These are phyloP conservation scores for Zaprionus nigranus DNA, from an alignment of 1,140 invertebrate species.

Conservation along the genomic window DNA sequence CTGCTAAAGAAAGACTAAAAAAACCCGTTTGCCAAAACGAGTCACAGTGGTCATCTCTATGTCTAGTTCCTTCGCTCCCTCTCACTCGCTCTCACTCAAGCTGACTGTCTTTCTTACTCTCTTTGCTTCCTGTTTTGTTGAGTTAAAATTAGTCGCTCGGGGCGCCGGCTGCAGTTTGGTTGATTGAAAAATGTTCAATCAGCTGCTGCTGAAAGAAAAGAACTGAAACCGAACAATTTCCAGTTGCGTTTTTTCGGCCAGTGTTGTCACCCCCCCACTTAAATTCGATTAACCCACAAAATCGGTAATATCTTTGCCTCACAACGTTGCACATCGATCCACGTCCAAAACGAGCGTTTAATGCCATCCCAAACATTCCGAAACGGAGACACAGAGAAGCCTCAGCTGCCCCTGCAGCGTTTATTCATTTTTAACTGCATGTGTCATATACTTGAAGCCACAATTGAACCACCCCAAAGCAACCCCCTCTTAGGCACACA, in stretches of 20 bases:
- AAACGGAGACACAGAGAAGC: neutral
- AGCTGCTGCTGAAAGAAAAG: slow-evolving; percentile 18
- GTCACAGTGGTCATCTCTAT: slow-evolving; percentile 11
- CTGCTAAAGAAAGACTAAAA: slow-evolving; percentile 5
- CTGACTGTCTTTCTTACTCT: neutral
- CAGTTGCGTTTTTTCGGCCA: slow-evolving; percentile 14
- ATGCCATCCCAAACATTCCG: slow-evolving; percentile 46
- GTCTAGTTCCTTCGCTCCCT: too few species aligned
- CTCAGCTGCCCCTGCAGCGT: slow-evolving; percentile 21
- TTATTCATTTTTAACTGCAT: slow-evolving; percentile 77
- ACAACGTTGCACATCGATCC: slow-evolving; percentile 64
- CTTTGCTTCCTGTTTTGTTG: neutral
- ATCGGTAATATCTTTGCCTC: slow-evolving; percentile 39
- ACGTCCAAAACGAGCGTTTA: slow-evolving; percentile 68
- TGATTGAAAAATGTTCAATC: slow-evolving; percentile 64
- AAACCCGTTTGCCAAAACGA: slow-evolving; percentile 31
- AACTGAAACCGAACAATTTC: slow-evolving; percentile 21
- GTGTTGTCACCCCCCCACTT: slow-evolving; percentile 44
- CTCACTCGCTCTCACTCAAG: neutral
- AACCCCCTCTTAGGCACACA: neutral
- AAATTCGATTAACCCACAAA: slow-evolving; percentile 75
- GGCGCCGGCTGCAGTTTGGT: slow-evolving; percentile 42
- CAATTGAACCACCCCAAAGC: neutral
- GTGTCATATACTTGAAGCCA: slow-evolving; percentile 42
- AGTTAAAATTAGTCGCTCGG: slow-evolving; percentile 49